Conservation (phyloP, 2,113 vertebrate genomes). For the Uria aalge region DNA sequence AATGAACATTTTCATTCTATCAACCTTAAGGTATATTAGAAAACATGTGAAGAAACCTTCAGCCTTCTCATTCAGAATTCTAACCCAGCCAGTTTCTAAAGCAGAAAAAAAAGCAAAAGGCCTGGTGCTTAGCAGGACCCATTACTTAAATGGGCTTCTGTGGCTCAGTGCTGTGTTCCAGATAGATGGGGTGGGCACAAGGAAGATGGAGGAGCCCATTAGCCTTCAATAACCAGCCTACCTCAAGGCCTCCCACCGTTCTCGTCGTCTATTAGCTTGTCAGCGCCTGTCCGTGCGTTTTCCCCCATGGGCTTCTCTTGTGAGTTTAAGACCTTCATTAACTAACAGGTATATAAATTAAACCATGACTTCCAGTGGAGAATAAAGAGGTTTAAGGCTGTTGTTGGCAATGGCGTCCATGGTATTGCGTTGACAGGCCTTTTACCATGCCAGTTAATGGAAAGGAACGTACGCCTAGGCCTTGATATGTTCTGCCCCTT, state of each 20-base stretch:
- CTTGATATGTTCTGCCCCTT: neutral
- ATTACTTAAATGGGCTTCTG: neutral
- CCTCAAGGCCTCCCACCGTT: neutral
- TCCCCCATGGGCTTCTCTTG: neutral
- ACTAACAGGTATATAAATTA: neutral
- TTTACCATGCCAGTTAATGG: neutral
- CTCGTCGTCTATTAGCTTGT: neutral
- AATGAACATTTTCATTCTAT: neutral
- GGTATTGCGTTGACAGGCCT: neutral
- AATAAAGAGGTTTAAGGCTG: neutral
- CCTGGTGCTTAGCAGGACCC: neutral
- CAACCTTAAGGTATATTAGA: neutral
- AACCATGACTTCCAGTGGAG: neutral
- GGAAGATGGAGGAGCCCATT: neutral
- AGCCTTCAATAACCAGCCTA: neutral
- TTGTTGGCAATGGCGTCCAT: neutral
- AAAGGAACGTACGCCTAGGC: neutral
- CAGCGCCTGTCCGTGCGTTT: neutral
- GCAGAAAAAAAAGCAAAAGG: neutral
- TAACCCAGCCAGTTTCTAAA: neutral
- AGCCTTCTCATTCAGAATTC: neutral
- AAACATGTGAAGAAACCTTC: neutral
- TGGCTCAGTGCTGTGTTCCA: neutral
- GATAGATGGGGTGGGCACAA: neutral
- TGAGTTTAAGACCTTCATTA: constrained; percentile 6